phyloP scores from a whole-genome alignment of 2,113 vertebrate genomes.

The Glaucidium brasilianum region DNA sequence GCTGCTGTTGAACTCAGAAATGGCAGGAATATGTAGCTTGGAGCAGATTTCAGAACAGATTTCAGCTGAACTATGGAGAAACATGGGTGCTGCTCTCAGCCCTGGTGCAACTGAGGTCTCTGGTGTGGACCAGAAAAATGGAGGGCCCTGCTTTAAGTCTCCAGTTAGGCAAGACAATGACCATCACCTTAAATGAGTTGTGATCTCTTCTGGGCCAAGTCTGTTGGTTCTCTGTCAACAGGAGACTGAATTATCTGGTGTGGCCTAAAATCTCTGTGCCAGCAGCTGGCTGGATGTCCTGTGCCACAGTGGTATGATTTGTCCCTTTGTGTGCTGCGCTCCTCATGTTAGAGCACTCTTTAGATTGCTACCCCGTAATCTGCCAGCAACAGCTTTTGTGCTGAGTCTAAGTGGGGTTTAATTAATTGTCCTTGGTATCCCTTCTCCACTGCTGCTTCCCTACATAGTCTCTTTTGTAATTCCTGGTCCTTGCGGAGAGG shows the following conservation, averaged over 20 bases:
- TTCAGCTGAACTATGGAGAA: neutral
- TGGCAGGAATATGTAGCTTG: neutral
- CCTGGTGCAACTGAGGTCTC: neutral
- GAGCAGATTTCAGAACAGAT: neutral
- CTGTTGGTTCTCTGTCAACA: neutral
- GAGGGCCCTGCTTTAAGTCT: neutral
- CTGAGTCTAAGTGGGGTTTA: neutral
- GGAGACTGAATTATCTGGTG: neutral
- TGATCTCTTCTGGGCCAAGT: neutral
- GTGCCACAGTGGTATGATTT: accelerated
- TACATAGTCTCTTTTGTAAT: accelerated
- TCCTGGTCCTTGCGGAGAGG: neutral
- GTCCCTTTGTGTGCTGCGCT: neutral
- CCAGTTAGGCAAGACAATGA: neutral
- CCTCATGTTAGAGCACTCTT: neutral
- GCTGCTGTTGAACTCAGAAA: neutral
- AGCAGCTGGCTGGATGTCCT: neutral
- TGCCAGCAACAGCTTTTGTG: neutral
- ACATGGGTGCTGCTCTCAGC: neutral
- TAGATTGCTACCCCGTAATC: neutral
- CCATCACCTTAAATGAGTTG: neutral
- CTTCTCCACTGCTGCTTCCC: neutral
- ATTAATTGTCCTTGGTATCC: neutral
- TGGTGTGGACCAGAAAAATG: neutral
- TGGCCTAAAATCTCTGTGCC: neutral